These are phyloP conservation scores for Furnarius figulus DNA, from an alignment of 2,113 vertebrate genomes.

Conservation along the genomic window DNA sequence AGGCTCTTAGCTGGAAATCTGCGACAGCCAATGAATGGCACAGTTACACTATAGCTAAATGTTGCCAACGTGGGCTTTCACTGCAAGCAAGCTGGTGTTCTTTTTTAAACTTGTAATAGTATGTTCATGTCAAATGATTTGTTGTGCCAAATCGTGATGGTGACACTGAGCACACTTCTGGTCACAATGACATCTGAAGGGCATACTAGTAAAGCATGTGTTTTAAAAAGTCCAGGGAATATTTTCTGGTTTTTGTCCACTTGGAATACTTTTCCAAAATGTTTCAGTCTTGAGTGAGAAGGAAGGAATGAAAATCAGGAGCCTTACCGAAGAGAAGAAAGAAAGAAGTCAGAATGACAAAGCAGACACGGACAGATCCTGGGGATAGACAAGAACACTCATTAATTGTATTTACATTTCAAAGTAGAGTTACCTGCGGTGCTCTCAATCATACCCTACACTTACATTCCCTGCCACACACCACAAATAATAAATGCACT, in stretches of 20 bases:
- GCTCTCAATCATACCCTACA: neutral
- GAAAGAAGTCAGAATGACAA: conserved; percentile 1
- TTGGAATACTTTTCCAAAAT: neutral
- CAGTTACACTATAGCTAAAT: neutral
- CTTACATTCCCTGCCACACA: neutral
- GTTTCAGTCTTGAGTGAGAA: neutral
- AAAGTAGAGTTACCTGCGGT: neutral
- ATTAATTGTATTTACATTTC: conserved; percentile 66
- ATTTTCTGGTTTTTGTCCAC: neutral
- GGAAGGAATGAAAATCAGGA: neutral
- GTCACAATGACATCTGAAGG: neutral
- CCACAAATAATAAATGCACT: conserved; percentile 38
- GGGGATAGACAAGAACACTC: conserved; percentile 17
- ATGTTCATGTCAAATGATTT: neutral
- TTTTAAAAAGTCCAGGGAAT: neutral
- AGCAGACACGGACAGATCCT: conserved; percentile 21
- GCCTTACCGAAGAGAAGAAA: neutral
- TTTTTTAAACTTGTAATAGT: neutral
- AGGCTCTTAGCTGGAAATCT: neutral
- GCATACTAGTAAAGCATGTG: neutral
- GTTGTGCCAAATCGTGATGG: neutral
- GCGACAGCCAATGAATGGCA: neutral
- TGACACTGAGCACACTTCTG: neutral
- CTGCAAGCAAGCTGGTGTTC: neutral
- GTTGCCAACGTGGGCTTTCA: neutral